phyloP scores from a whole-genome alignment of 2,888 invertebrate species.

The Leptothorax acervorum region DNA sequence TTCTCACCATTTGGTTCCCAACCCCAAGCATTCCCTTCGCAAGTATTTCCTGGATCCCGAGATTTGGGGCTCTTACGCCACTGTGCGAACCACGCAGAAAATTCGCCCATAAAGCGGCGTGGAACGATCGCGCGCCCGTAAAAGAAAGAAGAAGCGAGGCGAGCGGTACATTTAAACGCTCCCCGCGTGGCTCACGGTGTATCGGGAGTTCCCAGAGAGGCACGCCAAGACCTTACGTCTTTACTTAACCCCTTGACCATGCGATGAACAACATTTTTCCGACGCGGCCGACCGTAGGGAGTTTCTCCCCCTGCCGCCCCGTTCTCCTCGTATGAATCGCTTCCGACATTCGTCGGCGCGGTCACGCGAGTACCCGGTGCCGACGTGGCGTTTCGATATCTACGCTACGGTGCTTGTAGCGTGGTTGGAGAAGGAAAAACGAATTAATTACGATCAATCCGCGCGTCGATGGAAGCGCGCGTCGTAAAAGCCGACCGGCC shows the following conservation, averaged over 20 bases:
- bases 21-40: neutral
- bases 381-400: conserved; percentile 60
- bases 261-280: conserved; percentile 59
- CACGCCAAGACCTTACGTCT: conserved; percentile 63
- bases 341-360: conserved; percentile 48
- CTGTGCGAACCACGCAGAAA: conserved; percentile 45
- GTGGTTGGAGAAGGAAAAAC: conserved; percentile 61
- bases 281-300: conserved; percentile 58
- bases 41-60: neutral
- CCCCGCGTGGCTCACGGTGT: conserved; percentile 16
- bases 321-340: conserved; percentile 41
- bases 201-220: conserved; percentile 62
- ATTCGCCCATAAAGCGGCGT: conserved; percentile 54
- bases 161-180: conserved; percentile 63
- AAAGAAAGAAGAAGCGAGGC: conserved; percentile 54
- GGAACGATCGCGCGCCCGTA: conserved; percentile 48
- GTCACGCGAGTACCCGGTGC: conserved; percentile 57
- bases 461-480: conserved; percentile 28
- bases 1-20: neutral
- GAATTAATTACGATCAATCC: conserved; percentile 66
- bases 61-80: conserved; percentile 49
- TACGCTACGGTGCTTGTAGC: conserved; percentile 25
- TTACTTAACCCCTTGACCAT: conserved; percentile 75
- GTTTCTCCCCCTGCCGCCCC: conserved; percentile 23
- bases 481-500: conserved; percentile 35